Base-by-base conservation (phyloP, 2,888 invertebrate species). In the Venustoraphidia nigricollis region DNA sequence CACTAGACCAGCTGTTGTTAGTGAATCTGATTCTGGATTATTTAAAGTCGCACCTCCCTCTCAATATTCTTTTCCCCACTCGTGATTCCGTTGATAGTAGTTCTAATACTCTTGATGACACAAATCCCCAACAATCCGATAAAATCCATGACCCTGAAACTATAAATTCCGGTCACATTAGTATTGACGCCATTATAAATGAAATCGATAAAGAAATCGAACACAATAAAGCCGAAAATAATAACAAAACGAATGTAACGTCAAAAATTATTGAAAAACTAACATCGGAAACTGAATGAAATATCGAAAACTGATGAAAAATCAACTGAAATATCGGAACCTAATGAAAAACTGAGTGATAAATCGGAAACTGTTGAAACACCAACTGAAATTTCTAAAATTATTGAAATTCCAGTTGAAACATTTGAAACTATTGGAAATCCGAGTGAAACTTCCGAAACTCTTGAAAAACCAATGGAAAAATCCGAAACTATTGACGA, bases 281-380 rank as follows among this genome's bases (percentile, higher is more conserved):
- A 11, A 36, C 39, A 13, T 39, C 44, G n/a, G 41, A 44, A 44
- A 41, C 40, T 41, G 36, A 48, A 17, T 40, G 41, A 3, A 40
- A 41, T 5, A 44, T 10, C 6, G 44, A 27, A 38, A 36, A 13
- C 11, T 34, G 41, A 40, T 3, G 46, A 46, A 46, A 41, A 34
- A 9, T 8, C 34, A 41, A 41, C n/a, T 40, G 41, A 46, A 41
- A n/a, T 8, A 41, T 10, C 11, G 13, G 13, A 17, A 8, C 11
- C 4, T 38, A 42, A 49, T 14, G 17, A 5, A 14, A 35, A 37
- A 8, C 10, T 10, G 35, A 37, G 36, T 47, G 17, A 10, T 8
- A 10, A 13, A 10, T 8, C 14, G 43, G 34, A 35, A 42, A 9
- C 36, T 36, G 6, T 27, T 13, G 27, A 35, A 35, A 37, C 2